phyloP scores from a whole-genome alignment of 2,888 invertebrate genomes.

The Aleiodes leptofemur region DNA sequence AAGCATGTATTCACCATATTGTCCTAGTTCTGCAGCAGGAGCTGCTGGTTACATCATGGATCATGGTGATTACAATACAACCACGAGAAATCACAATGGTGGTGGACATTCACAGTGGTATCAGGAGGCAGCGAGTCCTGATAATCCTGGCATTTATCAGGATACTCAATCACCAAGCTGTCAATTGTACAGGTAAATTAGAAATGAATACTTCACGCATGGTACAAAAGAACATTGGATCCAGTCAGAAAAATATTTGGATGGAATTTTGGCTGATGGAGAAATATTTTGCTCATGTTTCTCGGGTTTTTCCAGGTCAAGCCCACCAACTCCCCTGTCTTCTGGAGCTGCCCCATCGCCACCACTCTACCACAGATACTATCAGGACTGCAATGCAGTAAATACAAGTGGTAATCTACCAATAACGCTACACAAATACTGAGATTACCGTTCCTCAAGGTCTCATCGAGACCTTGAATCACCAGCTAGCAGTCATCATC shows the following conservation, averaged over 20 bases:
- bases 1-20: constrained; percentile 71
- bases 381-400: constrained; percentile 73
- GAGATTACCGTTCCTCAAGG: constrained; percentile 74
- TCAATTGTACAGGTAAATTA: constrained; percentile 70
- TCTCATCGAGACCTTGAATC: constrained; percentile 67
- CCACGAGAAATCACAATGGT: constrained; percentile 66
- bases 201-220: neutral
- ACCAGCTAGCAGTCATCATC: constrained; percentile 49
- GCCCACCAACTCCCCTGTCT: constrained; percentile 72
- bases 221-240: too few species aligned
- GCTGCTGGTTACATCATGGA: constrained; percentile 71
- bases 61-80: constrained; percentile 69
- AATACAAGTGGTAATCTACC: constrained; percentile 73
- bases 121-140: constrained; percentile 72
- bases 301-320: constrained; percentile 65
- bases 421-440: constrained; percentile 74
- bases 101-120: constrained; percentile 72
- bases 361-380: constrained; percentile 71
- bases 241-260: neutral
- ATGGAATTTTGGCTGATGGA: neutral
- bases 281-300: neutral
- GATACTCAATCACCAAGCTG: constrained; percentile 73
- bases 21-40: constrained; percentile 59
- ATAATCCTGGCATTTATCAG: constrained; percentile 71
- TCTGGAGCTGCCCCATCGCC: constrained; percentile 72